Evolutionary conservation across 2,888 invertebrate species (phyloP), one percentile per base, ranked within the genome.

Genomic region (Hirtodrosophila histrioides): DNA sequence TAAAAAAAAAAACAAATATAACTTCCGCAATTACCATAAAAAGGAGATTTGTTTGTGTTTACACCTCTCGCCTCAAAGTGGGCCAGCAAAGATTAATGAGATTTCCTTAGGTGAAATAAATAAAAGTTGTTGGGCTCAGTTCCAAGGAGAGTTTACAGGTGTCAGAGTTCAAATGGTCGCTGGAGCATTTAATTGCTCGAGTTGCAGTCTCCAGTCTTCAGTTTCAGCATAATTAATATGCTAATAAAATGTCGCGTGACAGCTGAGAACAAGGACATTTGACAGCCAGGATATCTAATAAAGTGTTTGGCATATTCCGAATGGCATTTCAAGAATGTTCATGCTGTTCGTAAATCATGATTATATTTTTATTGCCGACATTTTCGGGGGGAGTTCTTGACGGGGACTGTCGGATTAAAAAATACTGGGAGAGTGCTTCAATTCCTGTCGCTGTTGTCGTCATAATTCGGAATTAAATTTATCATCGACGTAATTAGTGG

Each of bases 401-500:
- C 9, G 53, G 5, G 35, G 3, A 3, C 48, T 65, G 60, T 68
- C 53, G 65, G 65, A 69, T 78, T 78, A 72, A 49, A 61, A 67
- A 49, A 45, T 37, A 40, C 24, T 37, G 37, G 10, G 31, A n/a
- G 27, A n/a, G 27, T 33, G 6, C 8, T 33, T 17, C 17, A 17
- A 17, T 17, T 17, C 17, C 17, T 17, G 17, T 17, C 17, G 17
- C 54, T 56, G 33, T 31, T 46, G 27, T 27, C 29, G 57, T 68
- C 78, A 75, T 70, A 82, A 85, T 85, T 85, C 79, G 74, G 79
- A 86, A 81, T 83, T 79, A 81, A 86, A 90, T 89, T 89, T 85
- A 90, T 89, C 89, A 88, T 85, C 87, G 69, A 83, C 72, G 84
- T 86, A 90, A 90, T 90, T 90, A 90, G 88, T 88, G 88, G 83